Base-by-base conservation (phyloP, 2,797 vertebrate species). In the Staurois parvus region DNA sequence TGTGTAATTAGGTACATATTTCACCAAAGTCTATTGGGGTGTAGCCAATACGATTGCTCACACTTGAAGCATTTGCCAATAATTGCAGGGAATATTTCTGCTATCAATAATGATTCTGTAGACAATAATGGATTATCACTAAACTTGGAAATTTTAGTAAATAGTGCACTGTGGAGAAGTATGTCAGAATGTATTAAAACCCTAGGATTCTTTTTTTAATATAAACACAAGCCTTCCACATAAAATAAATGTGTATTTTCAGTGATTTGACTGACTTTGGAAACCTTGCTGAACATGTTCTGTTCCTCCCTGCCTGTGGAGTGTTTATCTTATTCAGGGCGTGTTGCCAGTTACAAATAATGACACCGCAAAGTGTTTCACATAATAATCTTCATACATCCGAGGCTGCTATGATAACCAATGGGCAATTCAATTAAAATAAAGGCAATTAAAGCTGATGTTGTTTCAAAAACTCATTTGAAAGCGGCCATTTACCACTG, bases 391-490 rank as follows among this genome's bases (percentile, higher is more conserved):
- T 79, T 87, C 76, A 83, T 79, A 87, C 74, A 79, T 69, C 34
- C 34, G 69, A 79, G 81, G 32, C 81, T 79, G 85, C 85, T 87
- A 87, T 87, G 62, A 87, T 87, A 87, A 87, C 85, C 81, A 87
- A 87, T 87, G 85, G 85, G 85, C 70, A 87, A 87, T 87, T 87
- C 81, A 87, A 87, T 87, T 87, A 87, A 87, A 87, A 83, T 83
- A 79, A 84, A 87, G 70, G 85, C 85, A 87, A 87, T 87, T 87
- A 87, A 87, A 84, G 81, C 62, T 69, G 85, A 87, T 87, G 81
- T 84, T 76, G 77, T 80, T 87, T 48, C 81, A 79, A 76, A 87
- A 87, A 24, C 85, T 87, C 75, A 87, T 87, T 87, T 87, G 68
- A 83, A 87, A 84, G 69, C 85, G 79, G 70, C 29, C 79, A 84